A percentile compares a stretch with the other conserved stretches of the same genome.
These are phyloP conservation scores for Andrena chrysosceles DNA, from an alignment of 2,888 invertebrate genomes.

Conservation along the genomic window DNA sequence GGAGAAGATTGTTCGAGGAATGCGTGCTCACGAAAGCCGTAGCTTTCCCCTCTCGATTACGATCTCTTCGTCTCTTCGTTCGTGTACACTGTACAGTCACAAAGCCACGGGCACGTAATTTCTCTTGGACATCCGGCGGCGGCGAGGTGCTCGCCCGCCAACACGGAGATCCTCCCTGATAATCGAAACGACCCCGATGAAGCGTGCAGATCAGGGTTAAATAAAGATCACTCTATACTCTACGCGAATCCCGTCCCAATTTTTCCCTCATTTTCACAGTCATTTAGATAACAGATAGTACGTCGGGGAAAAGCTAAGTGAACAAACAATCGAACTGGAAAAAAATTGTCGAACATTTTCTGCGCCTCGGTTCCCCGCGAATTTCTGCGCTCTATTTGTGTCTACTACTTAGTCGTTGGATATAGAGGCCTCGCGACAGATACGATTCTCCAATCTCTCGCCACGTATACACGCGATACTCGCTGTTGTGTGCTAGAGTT, in stretches of 20 bases:
- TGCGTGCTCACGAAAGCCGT: constrained; percentile 40
- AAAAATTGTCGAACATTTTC: too few species aligned
- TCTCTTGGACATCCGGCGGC: constrained; percentile 42
- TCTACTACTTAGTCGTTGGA: too few species aligned
- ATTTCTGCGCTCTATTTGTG: too few species aligned
- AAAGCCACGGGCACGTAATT: constrained; percentile 58
- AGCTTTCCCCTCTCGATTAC: constrained; percentile 43
- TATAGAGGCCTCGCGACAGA: too few species aligned
- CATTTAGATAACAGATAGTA: constrained; percentile 22
- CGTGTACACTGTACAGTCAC: constrained; percentile 15
- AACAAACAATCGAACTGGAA: not conserved
- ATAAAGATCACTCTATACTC: constrained; percentile 27
- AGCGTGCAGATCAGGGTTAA: constrained; percentile 25
- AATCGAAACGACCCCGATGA: constrained; percentile 32
- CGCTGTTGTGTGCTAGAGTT: constrained; percentile 21
- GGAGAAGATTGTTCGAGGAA: constrained; percentile 14
- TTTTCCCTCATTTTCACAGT: constrained; percentile 5
- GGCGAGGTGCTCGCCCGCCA: constrained; percentile 23
- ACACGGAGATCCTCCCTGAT: constrained; percentile 51
- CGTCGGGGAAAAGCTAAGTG: constrained; percentile 2
- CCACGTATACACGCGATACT: not conserved
- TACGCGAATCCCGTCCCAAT: constrained; percentile 11
- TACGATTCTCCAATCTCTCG: too few species aligned
- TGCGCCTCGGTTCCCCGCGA: not conserved
- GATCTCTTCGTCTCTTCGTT: constrained; percentile 35